Percentiles rank a stretch among this genome's conserved stretches.
These are phyloP conservation scores for Cheilosia vulpina DNA, from an alignment of 2,888 invertebrate species.

Conservation along the genomic window DNA sequence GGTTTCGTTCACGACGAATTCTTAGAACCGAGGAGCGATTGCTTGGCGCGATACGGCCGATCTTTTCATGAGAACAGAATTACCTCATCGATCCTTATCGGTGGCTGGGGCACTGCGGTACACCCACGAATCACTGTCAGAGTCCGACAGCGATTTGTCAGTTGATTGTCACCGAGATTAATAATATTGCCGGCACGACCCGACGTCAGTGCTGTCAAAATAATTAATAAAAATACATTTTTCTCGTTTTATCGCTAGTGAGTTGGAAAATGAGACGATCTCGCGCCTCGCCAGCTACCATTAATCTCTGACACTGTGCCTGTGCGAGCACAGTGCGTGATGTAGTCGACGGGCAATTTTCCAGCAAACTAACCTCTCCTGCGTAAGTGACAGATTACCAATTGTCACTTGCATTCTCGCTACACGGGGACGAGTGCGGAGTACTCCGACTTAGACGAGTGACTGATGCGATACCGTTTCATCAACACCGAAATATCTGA, in stretches of 20 bases:
- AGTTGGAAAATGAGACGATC: conserved; percentile 71
- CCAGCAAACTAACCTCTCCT: conserved; percentile 52
- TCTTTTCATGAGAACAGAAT: conserved; percentile 20
- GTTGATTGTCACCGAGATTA: conserved; percentile 71
- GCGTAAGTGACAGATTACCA: conserved; percentile 69
- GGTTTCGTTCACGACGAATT: background rate
- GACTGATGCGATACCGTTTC: conserved; percentile 64
- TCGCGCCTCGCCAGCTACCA: conserved; percentile 56
- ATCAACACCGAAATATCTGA: conserved; percentile 50
- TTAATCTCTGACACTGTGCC: conserved; percentile 69
- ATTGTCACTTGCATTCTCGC: conserved; percentile 65
- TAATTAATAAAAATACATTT: conserved; percentile 72
- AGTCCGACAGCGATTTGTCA: conserved; percentile 66
- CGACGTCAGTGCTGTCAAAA: conserved; percentile 67
- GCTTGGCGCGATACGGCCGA: conserved; percentile 19
- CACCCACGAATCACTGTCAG: conserved; percentile 59
- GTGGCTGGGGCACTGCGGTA: background rate
- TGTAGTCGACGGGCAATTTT: conserved; percentile 54
- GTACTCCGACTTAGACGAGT: conserved; percentile 50
- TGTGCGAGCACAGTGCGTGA: conserved; percentile 51
- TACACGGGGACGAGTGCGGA: background rate
- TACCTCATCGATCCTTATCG: conserved; percentile 50
- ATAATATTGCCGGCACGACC: conserved; percentile 41
- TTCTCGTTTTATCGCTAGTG: conserved; percentile 59
- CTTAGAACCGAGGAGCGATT: conserved; percentile 29